phyloP scores from a whole-genome alignment of 2,888 invertebrate species.

The Erpobdella octoculata region DNA sequence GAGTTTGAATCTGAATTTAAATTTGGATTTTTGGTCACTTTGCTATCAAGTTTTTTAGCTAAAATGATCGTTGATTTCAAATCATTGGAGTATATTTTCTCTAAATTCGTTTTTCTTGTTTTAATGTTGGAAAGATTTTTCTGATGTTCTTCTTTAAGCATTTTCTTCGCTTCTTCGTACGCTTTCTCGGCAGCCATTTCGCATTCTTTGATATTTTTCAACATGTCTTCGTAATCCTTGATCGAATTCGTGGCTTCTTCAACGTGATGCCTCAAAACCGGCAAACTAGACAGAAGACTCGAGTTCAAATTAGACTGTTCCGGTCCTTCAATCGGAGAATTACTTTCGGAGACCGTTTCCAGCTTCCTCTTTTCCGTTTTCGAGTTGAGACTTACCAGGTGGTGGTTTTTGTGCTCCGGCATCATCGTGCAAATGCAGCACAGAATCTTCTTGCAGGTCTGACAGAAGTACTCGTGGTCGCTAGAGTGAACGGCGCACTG shows the following conservation, averaged over 20 bases:
- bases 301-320: background rate
- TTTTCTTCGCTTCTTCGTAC: background rate
- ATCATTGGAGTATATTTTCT: background rate
- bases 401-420: conserved; percentile 7
- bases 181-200: background rate
- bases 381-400: background rate
- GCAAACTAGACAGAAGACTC: too few species aligned
- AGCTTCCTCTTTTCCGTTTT: background rate
- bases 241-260: too few species aligned
- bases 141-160: background rate
- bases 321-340: background rate
- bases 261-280: too few species aligned
- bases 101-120: background rate
- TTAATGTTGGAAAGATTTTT: background rate
- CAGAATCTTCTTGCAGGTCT: background rate
- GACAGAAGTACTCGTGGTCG: conserved; percentile 5
- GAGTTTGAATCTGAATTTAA: background rate
- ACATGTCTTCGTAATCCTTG: background rate
- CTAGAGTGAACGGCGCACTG: background rate
- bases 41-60: background rate
- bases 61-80: too few species aligned
- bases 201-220: background rate
- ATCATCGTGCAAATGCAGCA: conserved; percentile 11
- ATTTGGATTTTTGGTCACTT: background rate
- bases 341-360: background rate